These are phyloP conservation scores for Pseudocheirus occidentalis DNA, from an alignment of 2,797 vertebrate species.

Conservation along the genomic window DNA sequence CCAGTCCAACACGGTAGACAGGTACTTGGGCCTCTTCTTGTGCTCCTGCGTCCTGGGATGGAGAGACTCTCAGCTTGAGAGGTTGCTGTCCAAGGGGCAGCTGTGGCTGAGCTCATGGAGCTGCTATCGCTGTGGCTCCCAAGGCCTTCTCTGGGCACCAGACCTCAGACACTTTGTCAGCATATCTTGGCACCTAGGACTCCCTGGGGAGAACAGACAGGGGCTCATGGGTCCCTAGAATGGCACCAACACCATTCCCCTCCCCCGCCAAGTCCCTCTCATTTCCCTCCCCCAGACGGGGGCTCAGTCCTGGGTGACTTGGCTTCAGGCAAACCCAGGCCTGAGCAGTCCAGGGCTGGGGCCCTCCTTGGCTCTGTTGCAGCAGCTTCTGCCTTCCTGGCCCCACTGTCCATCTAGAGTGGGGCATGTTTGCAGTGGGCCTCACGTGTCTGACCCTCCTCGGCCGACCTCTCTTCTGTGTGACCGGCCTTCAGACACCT, in stretches of 20 bases:
- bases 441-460: not conserved
- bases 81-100: not conserved
- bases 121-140: not conserved
- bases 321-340: too few relatives aligned
- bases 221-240: not conserved
- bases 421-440: not conserved
- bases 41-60: too few relatives aligned
- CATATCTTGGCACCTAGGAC: not conserved
- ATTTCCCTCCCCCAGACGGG: not conserved
- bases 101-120: too few relatives aligned
- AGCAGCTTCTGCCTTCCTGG: not conserved
- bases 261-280: not conserved
- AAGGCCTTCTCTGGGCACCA: not conserved
- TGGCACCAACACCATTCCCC: not conserved
- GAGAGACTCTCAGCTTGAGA: too few relatives aligned
- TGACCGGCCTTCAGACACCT: not conserved
- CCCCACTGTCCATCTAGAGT: not conserved
- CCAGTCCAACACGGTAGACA: not conserved
- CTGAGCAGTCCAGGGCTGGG: too few relatives aligned
- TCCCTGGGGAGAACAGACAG: not conserved
- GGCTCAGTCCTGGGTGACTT: not conserved
- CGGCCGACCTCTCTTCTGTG: not conserved
- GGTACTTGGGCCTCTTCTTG: not conserved
- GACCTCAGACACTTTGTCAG: not conserved
- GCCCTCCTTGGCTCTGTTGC: not conserved